These are phyloP conservation scores for Cinclus mexicanus DNA, from an alignment of 2,113 vertebrate genomes.

Conservation along the genomic window DNA sequence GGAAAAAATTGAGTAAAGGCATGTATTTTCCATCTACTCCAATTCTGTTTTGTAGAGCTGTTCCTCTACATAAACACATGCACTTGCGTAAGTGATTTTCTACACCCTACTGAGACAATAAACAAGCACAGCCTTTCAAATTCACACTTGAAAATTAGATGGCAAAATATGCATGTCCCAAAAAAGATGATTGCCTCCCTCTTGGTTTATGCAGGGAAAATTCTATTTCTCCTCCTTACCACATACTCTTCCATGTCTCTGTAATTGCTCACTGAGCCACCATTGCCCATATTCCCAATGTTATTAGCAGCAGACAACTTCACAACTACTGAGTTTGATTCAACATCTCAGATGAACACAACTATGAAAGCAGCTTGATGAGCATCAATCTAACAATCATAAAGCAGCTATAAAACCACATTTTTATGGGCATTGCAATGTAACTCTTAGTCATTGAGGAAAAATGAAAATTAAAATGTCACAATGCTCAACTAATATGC, in stretches of 20 bases:
- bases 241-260: neutral
- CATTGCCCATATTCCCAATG: neutral
- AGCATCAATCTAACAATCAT: constrained; percentile 39
- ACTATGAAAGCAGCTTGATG: constrained; percentile 27
- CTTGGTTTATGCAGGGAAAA: neutral
- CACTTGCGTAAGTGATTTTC: neutral
- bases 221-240: neutral
- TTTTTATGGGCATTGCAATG: constrained; percentile 28
- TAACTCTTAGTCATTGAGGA: constrained; percentile 8
- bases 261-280: neutral
- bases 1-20: neutral
- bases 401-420: constrained; percentile 50
- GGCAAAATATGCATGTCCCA: neutral
- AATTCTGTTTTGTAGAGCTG: neutral
- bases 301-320: constrained; percentile 2
- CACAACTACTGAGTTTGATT: neutral
- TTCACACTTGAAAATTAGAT: neutral
- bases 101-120: neutral
- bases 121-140: neutral
- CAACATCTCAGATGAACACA: constrained; percentile 20
- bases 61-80: neutral
- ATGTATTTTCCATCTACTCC: neutral
- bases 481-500: constrained; percentile 1
- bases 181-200: neutral
- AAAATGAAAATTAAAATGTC: constrained; percentile 50